These are phyloP conservation scores for Hyposoter didymator DNA, from an alignment of 2,888 invertebrate species.

Conservation along the genomic window DNA sequence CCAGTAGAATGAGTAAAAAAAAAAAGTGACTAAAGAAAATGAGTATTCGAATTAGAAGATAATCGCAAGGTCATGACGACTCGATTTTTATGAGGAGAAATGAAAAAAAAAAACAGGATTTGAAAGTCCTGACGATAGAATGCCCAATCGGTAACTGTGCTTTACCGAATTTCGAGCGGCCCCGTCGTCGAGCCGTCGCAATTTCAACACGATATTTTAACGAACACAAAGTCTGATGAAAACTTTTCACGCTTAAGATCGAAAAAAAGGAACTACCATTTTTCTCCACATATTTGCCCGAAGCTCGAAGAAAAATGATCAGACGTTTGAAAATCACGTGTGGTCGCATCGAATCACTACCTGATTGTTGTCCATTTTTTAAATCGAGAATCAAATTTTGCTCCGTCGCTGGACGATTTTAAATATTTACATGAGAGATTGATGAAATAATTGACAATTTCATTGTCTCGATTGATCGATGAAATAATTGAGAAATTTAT, in stretches of 20 bases:
- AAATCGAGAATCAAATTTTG: conserved; percentile 4
- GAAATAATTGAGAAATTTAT: conserved; percentile 35
- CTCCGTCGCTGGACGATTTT: conserved; percentile 11
- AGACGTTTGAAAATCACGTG: not conserved
- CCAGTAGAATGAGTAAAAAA: conserved; percentile 3
- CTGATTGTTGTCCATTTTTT: not conserved
- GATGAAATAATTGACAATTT: conserved; percentile 14
- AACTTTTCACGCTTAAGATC: conserved; percentile 2
- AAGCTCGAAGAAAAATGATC: not conserved
- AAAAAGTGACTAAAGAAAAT: not conserved
- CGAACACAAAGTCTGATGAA: not conserved
- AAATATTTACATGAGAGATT: not conserved
- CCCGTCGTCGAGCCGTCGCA: not conserved
- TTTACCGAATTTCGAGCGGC: conserved; percentile 21
- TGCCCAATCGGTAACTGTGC: conserved; percentile 39
- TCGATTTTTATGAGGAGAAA: conserved; percentile 28
- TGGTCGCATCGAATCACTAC: not conserved
- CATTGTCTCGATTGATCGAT: not conserved
- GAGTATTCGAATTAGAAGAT: not conserved
- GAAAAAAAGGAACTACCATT: not conserved
- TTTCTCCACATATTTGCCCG: not conserved
- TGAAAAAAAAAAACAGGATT: conserved; percentile 16
- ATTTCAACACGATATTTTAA: conserved; percentile 26
- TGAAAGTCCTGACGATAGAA: conserved; percentile 32
- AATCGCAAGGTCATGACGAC: conserved; percentile 33